These are phyloP conservation scores for Haliaeetus leucogaster DNA, from an alignment of 2,113 vertebrate genomes.

Conservation along the genomic window DNA sequence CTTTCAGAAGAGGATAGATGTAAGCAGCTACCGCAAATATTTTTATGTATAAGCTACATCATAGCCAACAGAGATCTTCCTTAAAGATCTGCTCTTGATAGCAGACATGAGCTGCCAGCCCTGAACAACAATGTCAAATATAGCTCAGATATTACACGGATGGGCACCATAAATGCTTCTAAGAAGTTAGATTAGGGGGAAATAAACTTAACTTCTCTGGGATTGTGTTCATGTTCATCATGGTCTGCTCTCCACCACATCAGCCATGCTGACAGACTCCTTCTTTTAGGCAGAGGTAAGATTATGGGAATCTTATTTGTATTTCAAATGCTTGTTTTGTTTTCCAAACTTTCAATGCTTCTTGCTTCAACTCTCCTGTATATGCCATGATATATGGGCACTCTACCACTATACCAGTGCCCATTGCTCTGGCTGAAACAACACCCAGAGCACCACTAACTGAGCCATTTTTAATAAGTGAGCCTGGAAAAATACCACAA, in stretches of 20 bases:
- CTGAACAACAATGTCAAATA: not conserved
- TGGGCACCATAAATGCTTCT: not conserved
- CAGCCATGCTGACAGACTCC: not conserved
- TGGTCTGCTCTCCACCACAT: not conserved
- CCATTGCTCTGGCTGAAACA: not conserved
- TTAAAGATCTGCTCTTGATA: not conserved
- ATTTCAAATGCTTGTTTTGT: not conserved
- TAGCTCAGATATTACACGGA: not conserved
- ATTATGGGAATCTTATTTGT: not conserved
- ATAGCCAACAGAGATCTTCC: not conserved
- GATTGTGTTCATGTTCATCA: not conserved
- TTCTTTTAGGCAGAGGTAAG: not conserved
- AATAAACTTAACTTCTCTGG: not conserved
- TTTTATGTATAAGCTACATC: constrained; percentile 11
- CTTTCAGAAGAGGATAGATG: not conserved
- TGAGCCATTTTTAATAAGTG: not conserved
- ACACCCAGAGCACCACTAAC: not conserved
- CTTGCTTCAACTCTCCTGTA: not conserved
- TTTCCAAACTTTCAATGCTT: not conserved
- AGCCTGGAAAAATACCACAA: not conserved
- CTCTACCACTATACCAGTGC: not conserved
- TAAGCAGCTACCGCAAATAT: not conserved
- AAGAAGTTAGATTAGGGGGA: not conserved
- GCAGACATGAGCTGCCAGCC: not conserved
- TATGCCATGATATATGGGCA: not conserved